Conservation (phyloP, 2,888 invertebrate genomes). For the Amphiduros pacificus region DNA sequence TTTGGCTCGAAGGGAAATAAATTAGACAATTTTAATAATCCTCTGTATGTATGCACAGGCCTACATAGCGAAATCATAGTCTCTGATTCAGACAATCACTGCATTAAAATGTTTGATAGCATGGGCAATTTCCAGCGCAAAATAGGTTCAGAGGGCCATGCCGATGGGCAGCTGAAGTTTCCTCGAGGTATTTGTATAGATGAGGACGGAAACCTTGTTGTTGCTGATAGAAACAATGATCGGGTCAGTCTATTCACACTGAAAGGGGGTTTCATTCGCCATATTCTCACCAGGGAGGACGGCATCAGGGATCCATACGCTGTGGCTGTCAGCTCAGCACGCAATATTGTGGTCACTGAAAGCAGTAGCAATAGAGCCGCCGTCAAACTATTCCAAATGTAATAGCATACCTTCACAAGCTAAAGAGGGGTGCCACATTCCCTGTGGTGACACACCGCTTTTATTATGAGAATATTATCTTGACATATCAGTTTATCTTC, state of each 20-base stretch:
- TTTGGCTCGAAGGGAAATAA: slow-evolving; percentile 24
- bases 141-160: slow-evolving; percentile 28
- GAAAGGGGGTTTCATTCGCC: slow-evolving; percentile 28
- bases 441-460: too few relatives aligned
- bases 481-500: too few relatives aligned
- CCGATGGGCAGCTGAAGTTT: slow-evolving; percentile 30
- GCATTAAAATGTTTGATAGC: slow-evolving; percentile 30
- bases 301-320: slow-evolving; percentile 31
- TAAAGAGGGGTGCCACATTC: not conserved
- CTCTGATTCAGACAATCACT: slow-evolving; percentile 35
- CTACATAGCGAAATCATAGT: slow-evolving; percentile 33
- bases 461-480: too few relatives aligned
- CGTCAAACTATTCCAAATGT: slow-evolving; percentile 29
- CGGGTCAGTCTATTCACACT: slow-evolving; percentile 27
- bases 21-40: slow-evolving; percentile 30
- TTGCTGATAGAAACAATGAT: slow-evolving; percentile 33
- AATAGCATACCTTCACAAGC: not conserved
- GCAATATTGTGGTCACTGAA: slow-evolving; percentile 33
- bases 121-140: slow-evolving; percentile 25
- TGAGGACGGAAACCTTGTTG: slow-evolving; percentile 30
- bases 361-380: slow-evolving; percentile 25
- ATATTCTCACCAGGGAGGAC: slow-evolving; percentile 29
- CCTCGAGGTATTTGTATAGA: slow-evolving; percentile 31
- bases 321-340: slow-evolving; percentile 21
- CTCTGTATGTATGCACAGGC: slow-evolving; percentile 30